Evolutionary conservation across 2,888 invertebrate genomes (phyloP), one percentile per base, ranked within the genome.

Genomic region (Hedychridium roseum): DNA sequence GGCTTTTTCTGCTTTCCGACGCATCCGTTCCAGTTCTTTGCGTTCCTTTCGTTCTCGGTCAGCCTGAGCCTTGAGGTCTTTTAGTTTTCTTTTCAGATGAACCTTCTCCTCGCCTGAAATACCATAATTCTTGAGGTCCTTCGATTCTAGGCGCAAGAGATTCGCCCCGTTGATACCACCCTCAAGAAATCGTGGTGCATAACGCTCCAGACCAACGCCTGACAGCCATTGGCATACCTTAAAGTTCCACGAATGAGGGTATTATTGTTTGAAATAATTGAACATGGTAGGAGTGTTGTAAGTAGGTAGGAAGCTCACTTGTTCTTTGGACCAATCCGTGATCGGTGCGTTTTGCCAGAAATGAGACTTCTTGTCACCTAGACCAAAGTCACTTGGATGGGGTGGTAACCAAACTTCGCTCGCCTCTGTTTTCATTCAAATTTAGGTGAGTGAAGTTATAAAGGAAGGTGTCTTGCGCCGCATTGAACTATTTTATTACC

Each of bases 211-310:
- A 27, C 94, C 85, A 43, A 85, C 74, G 3, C 81, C 91, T 59
- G 93, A 85, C 57, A 97, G 82, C 96, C 96, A 97, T 79, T 95
- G 93, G 80, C 92, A 93, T 41, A 97, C 95, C 91, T 95, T 74
- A 4, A n/a, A n/a, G n/a, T n/a, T n/a, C n/a, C n/a, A n/a, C n/a
- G n/a, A n/a, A n/a, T n/a, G n/a, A n/a, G n/a, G n/a, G n/a, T n/a
- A n/a, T n/a, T n/a, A n/a, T n/a, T 2, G 26, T 21, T 31, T 16
- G 4, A 16, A 11, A 15, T 26, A 21, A 4, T 20, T 23, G n/a
- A 18, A 31, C 5, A 31, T 31, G 31, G 31, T 11, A 11, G 14
- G 5, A 31, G n/a, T n/a, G n/a, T n/a, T 31, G 5, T 11, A 20
- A 41, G 18, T 27, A 18, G 1, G 26, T 28, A 17, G 2, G 16